Percentiles rank a stretch among this genome's conserved stretches.
phyloP scores from a whole-genome alignment of 2,888 invertebrate species.

The Nephrotoma guestfalica region DNA sequence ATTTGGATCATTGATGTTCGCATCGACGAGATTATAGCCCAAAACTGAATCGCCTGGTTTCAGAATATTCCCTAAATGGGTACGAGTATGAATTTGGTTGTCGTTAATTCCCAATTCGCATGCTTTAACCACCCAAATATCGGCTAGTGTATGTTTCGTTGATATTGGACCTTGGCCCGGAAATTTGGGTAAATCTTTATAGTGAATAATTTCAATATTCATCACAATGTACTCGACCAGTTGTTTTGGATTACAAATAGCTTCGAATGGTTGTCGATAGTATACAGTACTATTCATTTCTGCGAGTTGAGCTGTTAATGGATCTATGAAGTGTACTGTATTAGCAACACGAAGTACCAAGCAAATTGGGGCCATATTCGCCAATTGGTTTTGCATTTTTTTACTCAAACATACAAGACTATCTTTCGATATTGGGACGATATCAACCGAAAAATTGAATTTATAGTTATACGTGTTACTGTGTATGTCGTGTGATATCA shows the following conservation, averaged over 20 bases:
- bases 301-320: conserved; percentile 72
- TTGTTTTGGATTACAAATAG: conserved; percentile 82
- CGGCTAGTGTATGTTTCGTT: conserved; percentile 74
- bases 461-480: conserved; percentile 96
- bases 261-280: conserved; percentile 76
- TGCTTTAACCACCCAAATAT: conserved; percentile 85
- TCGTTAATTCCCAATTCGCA: conserved; percentile 73
- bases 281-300: conserved; percentile 66
- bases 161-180: conserved; percentile 84
- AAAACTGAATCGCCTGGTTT: conserved; percentile 86
- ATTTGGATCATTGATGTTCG: conserved; percentile 80
- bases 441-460: conserved; percentile 84
- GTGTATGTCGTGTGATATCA: conserved; percentile 94
- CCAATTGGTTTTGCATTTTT: conserved; percentile 71
- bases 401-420: conserved; percentile 81
- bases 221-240: conserved; percentile 86
- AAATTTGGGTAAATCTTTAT: conserved; percentile 57
- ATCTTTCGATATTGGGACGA: conserved; percentile 92
- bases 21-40: conserved; percentile 80
- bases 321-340: conserved; percentile 86
- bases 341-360: conserved; percentile 81
- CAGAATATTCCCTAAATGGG: conserved; percentile 88
- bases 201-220: conserved; percentile 58
- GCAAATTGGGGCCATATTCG: conserved; percentile 77
- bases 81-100: conserved; percentile 69